A percentile compares a stretch with the other conserved stretches of the same genome.
phyloP scores from a whole-genome alignment of 2,113 vertebrate genomes.

The Actinemys pallida region DNA sequence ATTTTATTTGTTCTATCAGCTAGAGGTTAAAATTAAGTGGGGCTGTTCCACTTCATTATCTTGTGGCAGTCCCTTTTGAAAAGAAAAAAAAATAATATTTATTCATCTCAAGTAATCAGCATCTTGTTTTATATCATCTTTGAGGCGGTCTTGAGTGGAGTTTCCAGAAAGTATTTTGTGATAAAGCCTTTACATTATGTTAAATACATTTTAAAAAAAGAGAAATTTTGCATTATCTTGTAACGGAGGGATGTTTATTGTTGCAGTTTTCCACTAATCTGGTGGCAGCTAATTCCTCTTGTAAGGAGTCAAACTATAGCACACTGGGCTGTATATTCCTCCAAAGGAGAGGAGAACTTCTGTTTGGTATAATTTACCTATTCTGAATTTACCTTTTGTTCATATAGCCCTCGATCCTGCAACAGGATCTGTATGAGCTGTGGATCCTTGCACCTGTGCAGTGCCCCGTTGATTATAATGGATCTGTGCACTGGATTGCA shows the following conservation, averaged over 20 bases:
- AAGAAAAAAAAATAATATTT: neutral
- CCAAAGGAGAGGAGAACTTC: neutral
- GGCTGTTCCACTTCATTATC: neutral
- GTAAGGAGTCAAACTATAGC: neutral
- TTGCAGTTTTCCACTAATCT: neutral
- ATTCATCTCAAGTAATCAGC: neutral
- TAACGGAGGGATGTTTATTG: neutral
- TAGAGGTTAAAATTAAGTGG: neutral
- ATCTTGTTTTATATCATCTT: neutral
- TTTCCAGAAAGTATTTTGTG: neutral
- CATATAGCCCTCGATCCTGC: neutral
- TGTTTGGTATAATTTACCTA: neutral
- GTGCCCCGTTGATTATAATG: too few relatives aligned
- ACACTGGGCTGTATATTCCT: neutral
- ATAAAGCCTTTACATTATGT: neutral
- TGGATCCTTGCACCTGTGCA: neutral
- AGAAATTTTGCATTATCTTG: neutral
- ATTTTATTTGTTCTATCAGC: constrained; percentile 50
- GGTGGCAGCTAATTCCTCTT: neutral
- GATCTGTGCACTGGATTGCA: too few relatives aligned
- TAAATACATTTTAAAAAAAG: neutral
- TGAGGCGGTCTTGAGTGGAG: neutral
- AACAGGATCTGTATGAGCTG: neutral
- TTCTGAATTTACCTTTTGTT: neutral
- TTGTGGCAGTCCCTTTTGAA: neutral